Evolutionary conservation across 1,140 invertebrate genomes (phyloP).

Genomic region (Gryllus bimaculatus): DNA sequence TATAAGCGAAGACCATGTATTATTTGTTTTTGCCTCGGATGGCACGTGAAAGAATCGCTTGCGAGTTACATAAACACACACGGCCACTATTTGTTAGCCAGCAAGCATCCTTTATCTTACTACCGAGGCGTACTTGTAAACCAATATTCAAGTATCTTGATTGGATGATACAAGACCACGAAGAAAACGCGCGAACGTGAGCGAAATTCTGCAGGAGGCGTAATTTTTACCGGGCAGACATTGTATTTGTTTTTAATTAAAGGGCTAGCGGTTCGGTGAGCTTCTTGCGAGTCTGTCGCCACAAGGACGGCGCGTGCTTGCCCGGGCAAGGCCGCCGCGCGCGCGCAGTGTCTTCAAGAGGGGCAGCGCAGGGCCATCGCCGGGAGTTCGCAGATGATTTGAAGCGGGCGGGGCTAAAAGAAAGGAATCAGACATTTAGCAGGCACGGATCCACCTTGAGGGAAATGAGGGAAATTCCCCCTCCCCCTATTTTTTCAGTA

Average conservation of each 20-base stretch:
- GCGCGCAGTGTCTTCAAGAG: too few species aligned
- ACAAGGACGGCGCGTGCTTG: not conserved
- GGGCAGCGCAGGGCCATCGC: too few species aligned
- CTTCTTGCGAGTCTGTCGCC: not conserved
- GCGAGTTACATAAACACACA: too few species aligned
- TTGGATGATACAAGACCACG: not conserved
- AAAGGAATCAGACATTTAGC: too few species aligned
- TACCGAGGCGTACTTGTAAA: not conserved
- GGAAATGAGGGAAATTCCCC: too few species aligned
- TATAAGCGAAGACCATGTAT: not conserved
- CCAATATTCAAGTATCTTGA: not conserved
- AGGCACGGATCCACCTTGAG: too few species aligned
- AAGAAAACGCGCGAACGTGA: not conserved
- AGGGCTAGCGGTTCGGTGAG: not conserved
- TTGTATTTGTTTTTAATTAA: conserved; percentile 2
- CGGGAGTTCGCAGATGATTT: too few species aligned
- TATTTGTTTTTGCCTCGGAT: not conserved
- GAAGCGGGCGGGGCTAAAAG: too few species aligned
- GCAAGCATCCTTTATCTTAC: not conserved
- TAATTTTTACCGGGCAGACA: not conserved
- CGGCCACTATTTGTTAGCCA: not conserved
- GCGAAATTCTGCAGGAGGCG: not conserved
- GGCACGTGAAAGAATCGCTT: not conserved
- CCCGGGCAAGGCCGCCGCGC: too few species aligned
- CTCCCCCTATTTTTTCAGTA: too few species aligned